Percentiles rank a stretch among this genome's conserved stretches.
phyloP scores from a whole-genome alignment of 1,140 invertebrate genomes.

The Aphaenogaster rudis region DNA sequence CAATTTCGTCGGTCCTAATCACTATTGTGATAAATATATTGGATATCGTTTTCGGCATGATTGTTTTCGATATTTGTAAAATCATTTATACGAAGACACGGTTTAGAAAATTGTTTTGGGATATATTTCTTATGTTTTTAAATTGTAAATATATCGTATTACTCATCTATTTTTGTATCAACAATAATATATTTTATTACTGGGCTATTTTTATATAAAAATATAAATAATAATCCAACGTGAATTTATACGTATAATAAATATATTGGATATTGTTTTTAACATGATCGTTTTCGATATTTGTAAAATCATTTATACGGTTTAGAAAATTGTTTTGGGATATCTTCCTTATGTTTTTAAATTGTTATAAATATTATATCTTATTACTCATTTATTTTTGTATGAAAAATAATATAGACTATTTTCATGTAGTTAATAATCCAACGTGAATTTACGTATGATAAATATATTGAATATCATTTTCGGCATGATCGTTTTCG shows the following conservation, averaged over 20 bases:
- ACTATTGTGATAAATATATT: no score
- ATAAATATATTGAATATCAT: background rate
- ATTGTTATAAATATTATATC: no score
- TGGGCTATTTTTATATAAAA: background rate
- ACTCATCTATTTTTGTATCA: no score
- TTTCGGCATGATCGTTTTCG: background rate
- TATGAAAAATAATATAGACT: background rate
- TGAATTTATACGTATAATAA: background rate
- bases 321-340: no score
- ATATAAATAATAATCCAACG: background rate
- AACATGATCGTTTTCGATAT: background rate
- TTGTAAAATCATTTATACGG: background rate
- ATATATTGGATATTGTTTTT: background rate
- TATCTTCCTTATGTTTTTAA: no score
- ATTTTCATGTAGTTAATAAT: slow-evolving; percentile 2
- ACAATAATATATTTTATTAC: background rate
- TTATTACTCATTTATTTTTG: no score
- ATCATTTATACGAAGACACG: background rate
- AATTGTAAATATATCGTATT: no score
- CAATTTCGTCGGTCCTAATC: no score
- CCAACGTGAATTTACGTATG: background rate
- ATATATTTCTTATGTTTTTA: no score
- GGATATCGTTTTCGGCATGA: background rate
- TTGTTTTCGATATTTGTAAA: background rate
- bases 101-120: no score